phyloP scores from a whole-genome alignment of 1,140 invertebrate genomes.

The Gonatopus flavifemur region DNA sequence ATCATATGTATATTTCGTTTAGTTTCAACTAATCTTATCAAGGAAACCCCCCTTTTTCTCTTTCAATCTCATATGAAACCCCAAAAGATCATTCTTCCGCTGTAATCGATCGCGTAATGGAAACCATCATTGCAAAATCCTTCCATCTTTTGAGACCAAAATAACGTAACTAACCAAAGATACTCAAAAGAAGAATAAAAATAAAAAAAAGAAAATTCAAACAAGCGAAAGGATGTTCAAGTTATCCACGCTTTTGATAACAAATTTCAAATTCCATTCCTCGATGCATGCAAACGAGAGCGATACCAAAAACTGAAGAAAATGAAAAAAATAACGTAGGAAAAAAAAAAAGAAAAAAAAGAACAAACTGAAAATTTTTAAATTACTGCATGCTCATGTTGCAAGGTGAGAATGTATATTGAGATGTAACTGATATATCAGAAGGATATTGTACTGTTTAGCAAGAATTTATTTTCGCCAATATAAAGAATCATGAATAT shows the following conservation, averaged over 20 bases:
- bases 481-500: slow-evolving; percentile 29
- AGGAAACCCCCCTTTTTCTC: slow-evolving; percentile 3
- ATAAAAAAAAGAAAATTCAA: not conserved
- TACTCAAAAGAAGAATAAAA: not conserved
- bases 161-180: too few species aligned
- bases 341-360: not conserved
- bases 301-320: slow-evolving; percentile 24
- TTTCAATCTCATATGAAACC: not conserved
- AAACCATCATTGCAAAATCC: slow-evolving; percentile 8
- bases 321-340: slow-evolving; percentile 1
- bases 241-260: slow-evolving; percentile 19
- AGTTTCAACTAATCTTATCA: too few species aligned
- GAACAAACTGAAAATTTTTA: slow-evolving; percentile 41
- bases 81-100: slow-evolving; percentile 18
- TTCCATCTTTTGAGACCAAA: too few species aligned
- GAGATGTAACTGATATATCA: slow-evolving; percentile 23
- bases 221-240: not conserved
- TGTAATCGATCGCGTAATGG: slow-evolving; percentile 15
- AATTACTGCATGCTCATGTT: slow-evolving; percentile 50
- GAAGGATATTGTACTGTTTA: slow-evolving; percentile 22
- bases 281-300: slow-evolving; percentile 31
- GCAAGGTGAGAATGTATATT: slow-evolving; percentile 19
- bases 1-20: slow-evolving; percentile 13
- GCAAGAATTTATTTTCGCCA: slow-evolving; percentile 34
- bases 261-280: slow-evolving; percentile 16